Evolutionary conservation across 2,113 vertebrate genomes (phyloP), one percentile per base, ranked within the genome.

Genomic region (Corydoras maculifer): DNA sequence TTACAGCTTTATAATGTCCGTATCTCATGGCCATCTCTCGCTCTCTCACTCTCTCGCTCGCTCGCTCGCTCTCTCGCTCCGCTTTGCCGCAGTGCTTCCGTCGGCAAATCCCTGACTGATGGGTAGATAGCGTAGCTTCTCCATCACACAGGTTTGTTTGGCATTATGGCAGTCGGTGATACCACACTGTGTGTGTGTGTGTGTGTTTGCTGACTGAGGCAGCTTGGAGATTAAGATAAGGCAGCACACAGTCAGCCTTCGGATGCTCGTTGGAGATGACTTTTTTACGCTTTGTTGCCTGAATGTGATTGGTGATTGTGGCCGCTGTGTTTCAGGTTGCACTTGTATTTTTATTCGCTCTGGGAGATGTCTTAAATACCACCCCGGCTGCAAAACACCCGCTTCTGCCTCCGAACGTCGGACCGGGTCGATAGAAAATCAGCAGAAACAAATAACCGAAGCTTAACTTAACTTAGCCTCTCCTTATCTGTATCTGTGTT

Each of bases 131-230:
- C 70, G 3, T n/a, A 15, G 70, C 62, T 64, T 58, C 51, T 72
- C 70, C 62, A 64, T 65, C 70, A 72, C 53, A 65, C 61, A 12
- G 35, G 70, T 72, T 64, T 65, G 70, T 72, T 72, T 65, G 70
- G 61, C 62, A 58, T 72, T 72, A 72, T 72, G 53, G 61, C 35
- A 30, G 70, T 58, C 32, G 64, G 61, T 72, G 62, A 72, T 72
- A 72, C 35, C 53, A 31, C 25, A 7, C 54, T 58, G 31, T 15
- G 10, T 30, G 69, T 71, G 61, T 70, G 58, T 15, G 25, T 57
- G 29, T 62, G 60, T 62, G 35, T 48, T 43, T 63, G 62, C 62
- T 49, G 62, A 65, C 48, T 1, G 62, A 65, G 62, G 62, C 43
- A 49, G n/a, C 25, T 29, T 14, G 18, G n/a, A 65, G 64, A 65